Conservation (phyloP, 2,888 invertebrate species). For the Mythimna impura region DNA sequence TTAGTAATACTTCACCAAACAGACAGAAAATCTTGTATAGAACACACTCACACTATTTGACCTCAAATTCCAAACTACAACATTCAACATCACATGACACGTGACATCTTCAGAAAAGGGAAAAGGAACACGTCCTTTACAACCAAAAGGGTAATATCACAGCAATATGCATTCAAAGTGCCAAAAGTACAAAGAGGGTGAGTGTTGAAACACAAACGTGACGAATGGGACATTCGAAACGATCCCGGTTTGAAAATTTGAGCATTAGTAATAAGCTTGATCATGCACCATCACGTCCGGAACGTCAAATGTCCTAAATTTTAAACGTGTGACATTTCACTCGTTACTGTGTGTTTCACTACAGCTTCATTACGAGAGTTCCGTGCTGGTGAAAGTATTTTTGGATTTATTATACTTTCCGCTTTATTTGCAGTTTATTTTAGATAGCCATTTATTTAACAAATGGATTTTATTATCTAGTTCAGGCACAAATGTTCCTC, state of each 20-base stretch:
- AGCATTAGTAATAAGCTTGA: slow-evolving; percentile 87
- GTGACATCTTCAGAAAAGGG: slow-evolving; percentile 3
- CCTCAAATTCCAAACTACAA: slow-evolving; percentile 11
- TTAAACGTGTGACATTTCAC: slow-evolving; percentile 78
- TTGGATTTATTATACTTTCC: slow-evolving; percentile 13
- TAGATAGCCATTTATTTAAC: slow-evolving; percentile 1
- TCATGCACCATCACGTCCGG: slow-evolving; percentile 85
- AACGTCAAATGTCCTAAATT: slow-evolving; percentile 84
- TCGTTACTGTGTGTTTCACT: slow-evolving; percentile 73
- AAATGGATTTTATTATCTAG: background rate
- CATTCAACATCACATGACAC: background rate
- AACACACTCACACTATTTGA: background rate
- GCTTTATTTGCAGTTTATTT: slow-evolving; percentile 1
- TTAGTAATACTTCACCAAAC: background rate
- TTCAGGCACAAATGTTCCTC: no score
- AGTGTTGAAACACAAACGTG: slow-evolving; percentile 82
- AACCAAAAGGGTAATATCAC: slow-evolving; percentile 57
- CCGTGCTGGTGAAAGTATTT: slow-evolving; percentile 18
- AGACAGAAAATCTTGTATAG: background rate
- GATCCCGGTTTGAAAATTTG: slow-evolving; percentile 78
- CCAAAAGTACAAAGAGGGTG: slow-evolving; percentile 72
- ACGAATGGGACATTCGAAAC: slow-evolving; percentile 76
- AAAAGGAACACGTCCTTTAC: background rate
- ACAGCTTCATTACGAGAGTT: slow-evolving; percentile 57
- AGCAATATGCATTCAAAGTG: slow-evolving; percentile 71